Evolutionary conservation across 2,797 vertebrate species (phyloP).

Genomic region (Synaphobranchus kaupii): DNA sequence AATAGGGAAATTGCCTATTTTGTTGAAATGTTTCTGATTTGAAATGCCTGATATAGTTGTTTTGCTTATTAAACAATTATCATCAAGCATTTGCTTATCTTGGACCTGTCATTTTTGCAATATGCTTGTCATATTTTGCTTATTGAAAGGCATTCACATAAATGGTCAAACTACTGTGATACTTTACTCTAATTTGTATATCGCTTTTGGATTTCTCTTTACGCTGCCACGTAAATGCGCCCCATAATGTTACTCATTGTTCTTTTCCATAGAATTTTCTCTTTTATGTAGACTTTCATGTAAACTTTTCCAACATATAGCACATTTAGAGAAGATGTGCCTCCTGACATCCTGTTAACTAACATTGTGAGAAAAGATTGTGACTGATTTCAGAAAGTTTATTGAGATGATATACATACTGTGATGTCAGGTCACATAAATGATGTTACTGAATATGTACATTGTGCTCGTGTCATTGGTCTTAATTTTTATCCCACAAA

Average conservation of each 20-base stretch:
- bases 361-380: too few species aligned
- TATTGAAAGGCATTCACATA: neutral
- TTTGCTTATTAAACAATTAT: neutral
- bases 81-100: neutral
- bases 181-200: neutral
- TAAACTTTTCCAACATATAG: too few species aligned
- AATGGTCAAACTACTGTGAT: neutral
- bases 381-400: neutral
- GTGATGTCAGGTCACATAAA: neutral
- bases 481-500: too few species aligned
- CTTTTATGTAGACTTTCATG: neutral
- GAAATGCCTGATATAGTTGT: neutral
- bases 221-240: neutral
- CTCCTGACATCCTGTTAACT: too few species aligned
- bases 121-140: neutral
- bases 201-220: neutral
- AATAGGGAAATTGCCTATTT: neutral
- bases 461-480: too few species aligned
- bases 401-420: neutral
- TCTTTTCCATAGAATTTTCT: neutral
- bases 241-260: too few species aligned
- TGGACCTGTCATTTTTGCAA: neutral
- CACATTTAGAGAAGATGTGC: too few species aligned
- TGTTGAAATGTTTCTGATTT: neutral
- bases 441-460: too few species aligned